A percentile compares a stretch with the other conserved stretches of the same genome.
phyloP scores from a whole-genome alignment of 2,888 invertebrate genomes.

The Nezara viridula region DNA sequence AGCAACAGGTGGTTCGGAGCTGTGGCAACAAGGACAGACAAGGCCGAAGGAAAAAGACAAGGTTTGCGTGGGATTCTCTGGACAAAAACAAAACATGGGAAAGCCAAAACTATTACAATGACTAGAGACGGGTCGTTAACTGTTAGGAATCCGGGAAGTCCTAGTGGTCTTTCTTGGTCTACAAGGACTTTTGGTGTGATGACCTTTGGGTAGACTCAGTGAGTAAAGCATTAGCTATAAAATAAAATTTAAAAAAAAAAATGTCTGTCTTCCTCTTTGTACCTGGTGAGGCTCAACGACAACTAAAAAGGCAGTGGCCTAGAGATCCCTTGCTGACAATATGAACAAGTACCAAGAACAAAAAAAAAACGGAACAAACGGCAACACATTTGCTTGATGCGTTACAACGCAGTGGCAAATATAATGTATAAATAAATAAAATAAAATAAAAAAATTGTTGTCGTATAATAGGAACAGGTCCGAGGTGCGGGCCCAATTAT shows the following conservation, averaged over 20 bases:
- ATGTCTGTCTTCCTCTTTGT: no score
- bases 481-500: neutral
- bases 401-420: no score
- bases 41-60: neutral
- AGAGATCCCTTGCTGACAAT: no score
- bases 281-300: no score
- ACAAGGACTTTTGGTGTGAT: neutral
- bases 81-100: conserved; percentile 28
- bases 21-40: neutral
- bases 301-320: no score
- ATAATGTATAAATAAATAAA: no score
- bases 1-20: neutral
- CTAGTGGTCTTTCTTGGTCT: neutral
- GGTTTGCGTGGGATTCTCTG: neutral
- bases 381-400: no score
- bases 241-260: no score
- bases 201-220: neutral
- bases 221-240: neutral
- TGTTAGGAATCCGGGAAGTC: neutral
- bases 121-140: neutral
- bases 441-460: neutral
- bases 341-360: no score
- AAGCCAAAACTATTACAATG: neutral
- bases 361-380: no score
- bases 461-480: neutral